Evolutionary conservation across 2,888 invertebrate genomes (phyloP).

Genomic region (Steinernema carpocapsae): DNA sequence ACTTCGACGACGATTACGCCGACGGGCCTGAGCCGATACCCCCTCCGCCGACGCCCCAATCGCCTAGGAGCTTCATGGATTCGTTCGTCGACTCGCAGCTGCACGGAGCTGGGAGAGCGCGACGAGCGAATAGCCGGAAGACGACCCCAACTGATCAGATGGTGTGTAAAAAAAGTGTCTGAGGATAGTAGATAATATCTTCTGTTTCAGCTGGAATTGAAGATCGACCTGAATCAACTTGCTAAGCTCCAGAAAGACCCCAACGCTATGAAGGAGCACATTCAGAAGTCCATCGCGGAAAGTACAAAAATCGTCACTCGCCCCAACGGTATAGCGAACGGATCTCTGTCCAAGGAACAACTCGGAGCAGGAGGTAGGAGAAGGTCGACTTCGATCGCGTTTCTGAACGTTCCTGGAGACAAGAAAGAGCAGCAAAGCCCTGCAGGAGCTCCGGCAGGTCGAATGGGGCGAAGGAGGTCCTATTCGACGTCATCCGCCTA

Average conservation of each 20-base stretch:
- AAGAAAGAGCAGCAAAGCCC: not conserved
- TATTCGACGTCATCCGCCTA: conserved; percentile 16
- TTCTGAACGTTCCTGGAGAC: not conserved
- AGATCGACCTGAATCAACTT: conserved; percentile 23
- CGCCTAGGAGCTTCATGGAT: conserved; percentile 9
- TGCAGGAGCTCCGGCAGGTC: not conserved
- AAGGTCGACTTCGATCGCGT: conserved; percentile 20
- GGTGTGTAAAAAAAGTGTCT: not conserved
- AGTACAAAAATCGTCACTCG: not conserved
- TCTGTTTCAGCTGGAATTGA: conserved; percentile 14
- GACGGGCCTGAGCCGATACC: conserved; percentile 3
- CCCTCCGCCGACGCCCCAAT: not conserved
- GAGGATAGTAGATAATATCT: not conserved
- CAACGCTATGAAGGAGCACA: not conserved
- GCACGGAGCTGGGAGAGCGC: not conserved
- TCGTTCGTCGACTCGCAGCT: not conserved
- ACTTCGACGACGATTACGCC: conserved; percentile 31
- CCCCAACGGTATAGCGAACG: not conserved
- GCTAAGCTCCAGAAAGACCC: conserved; percentile 12
- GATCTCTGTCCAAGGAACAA: not conserved
- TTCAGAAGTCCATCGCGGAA: not conserved
- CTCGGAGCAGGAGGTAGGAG: conserved; percentile 2
- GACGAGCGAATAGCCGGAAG: not conserved
- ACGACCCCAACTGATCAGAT: conserved; percentile 12
- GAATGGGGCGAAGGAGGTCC: not conserved